A percentile compares a stretch with the other conserved stretches of the same genome.
phyloP scores from a whole-genome alignment of 2,888 invertebrate species.

The Notodonta ziczac region DNA sequence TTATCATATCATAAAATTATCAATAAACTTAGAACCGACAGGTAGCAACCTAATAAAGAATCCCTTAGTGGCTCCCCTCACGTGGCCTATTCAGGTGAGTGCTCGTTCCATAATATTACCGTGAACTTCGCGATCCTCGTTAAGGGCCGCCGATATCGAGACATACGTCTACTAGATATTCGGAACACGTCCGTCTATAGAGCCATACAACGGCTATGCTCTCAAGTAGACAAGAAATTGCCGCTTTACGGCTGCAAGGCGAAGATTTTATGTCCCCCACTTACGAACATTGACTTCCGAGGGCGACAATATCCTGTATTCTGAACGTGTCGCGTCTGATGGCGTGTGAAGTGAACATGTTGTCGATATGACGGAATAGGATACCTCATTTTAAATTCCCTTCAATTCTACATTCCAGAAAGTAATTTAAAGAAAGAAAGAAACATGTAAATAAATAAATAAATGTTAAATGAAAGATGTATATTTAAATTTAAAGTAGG shows the following conservation, averaged over 20 bases:
- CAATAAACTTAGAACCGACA: constrained; percentile 18
- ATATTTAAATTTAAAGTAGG: no score
- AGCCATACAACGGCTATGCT: constrained; percentile 59
- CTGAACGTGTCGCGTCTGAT: constrained; percentile 51
- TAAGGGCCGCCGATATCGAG: constrained; percentile 28
- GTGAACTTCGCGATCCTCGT: constrained; percentile 23
- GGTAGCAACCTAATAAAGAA: constrained; percentile 16
- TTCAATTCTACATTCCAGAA: no score
- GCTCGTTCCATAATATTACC: constrained; percentile 23
- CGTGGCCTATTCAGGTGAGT: constrained; percentile 16
- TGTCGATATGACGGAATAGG: constrained; percentile 24
- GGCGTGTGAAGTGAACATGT: constrained; percentile 39
- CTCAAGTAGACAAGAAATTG: constrained; percentile 72
- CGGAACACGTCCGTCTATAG: constrained; percentile 62
- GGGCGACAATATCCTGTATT: constrained; percentile 62
- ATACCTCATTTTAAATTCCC: no score
- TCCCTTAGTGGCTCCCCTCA: constrained; percentile 13
- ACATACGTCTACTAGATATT: constrained; percentile 48
- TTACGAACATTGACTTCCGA: constrained; percentile 72
- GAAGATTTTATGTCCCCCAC: constrained; percentile 72
- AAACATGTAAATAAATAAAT: no score
- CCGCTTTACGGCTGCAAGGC: constrained; percentile 70
- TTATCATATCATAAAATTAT: constrained; percentile 17
- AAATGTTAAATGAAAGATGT: no score
- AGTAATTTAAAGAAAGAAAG: no score